These are phyloP conservation scores for Crioceris asparagi DNA, from an alignment of 2,888 invertebrate species.

Conservation along the genomic window DNA sequence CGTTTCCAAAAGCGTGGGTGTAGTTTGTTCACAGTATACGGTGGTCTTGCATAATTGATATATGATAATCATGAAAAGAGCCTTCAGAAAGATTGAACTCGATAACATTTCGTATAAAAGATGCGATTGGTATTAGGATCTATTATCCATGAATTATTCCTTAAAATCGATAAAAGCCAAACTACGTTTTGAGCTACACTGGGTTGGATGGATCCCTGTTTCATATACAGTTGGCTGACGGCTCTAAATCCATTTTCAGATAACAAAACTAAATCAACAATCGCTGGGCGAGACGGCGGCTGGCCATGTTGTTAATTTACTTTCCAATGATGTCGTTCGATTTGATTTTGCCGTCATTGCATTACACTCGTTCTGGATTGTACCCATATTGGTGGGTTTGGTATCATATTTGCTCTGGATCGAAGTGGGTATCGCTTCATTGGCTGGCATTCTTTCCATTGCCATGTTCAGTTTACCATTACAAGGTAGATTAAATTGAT, in stretches of 20 bases:
- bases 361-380: slow-evolving; percentile 69
- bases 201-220: not conserved
- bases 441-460: slow-evolving; percentile 51
- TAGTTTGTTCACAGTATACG: too few species aligned
- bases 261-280: slow-evolving; percentile 50
- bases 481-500: slow-evolving; percentile 34
- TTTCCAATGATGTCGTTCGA: slow-evolving; percentile 75
- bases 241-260: slow-evolving; percentile 30
- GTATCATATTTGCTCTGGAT: slow-evolving; percentile 48
- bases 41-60: too few species aligned
- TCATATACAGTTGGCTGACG: not conserved
- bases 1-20: too few species aligned
- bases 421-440: slow-evolving; percentile 42
- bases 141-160: too few species aligned
- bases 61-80: too few species aligned
- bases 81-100: too few species aligned
- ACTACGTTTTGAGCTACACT: not conserved
- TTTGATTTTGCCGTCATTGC: slow-evolving; percentile 62
- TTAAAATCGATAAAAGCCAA: not conserved
- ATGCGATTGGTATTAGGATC: too few species aligned
- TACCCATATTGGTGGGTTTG: slow-evolving; percentile 60
- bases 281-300: slow-evolving; percentile 71
- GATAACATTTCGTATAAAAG: too few species aligned
- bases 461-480: slow-evolving; percentile 40
- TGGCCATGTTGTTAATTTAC: slow-evolving; percentile 71